Evolutionary conservation across 2,797 vertebrate genomes (phyloP).

Genomic region (Sorex maritimensis): DNA sequence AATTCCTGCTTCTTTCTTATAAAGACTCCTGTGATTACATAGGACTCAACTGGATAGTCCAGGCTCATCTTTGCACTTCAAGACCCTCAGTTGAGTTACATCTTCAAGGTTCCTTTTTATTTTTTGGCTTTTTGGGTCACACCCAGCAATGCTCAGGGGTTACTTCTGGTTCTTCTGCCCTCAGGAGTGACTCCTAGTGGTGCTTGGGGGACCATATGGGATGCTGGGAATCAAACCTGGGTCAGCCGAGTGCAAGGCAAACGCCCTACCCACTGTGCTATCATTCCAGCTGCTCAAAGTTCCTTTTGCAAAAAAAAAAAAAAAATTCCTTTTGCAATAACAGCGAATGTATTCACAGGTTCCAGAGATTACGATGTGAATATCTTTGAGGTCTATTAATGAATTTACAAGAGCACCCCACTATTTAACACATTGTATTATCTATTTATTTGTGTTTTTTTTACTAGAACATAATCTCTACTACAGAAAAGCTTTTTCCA

Average conservation of each 20-base stretch:
- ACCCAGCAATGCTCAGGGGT: too few relatives aligned
- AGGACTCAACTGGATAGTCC: neutral
- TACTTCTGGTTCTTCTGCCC: too few relatives aligned
- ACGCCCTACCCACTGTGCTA: too few relatives aligned
- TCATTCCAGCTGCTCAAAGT: too few relatives aligned
- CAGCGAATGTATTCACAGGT: neutral
- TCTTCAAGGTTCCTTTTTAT: neutral
- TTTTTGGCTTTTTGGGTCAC: too few relatives aligned
- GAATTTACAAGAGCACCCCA: neutral
- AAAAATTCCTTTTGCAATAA: neutral
- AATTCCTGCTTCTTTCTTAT: neutral
- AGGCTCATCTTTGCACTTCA: neutral
- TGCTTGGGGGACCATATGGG: too few relatives aligned
- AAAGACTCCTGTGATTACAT: neutral
- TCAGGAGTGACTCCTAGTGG: too few relatives aligned
- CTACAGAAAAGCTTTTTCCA: neutral
- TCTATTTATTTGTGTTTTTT: neutral
- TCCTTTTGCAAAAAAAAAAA: too few relatives aligned
- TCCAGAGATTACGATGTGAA: neutral
- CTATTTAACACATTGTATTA: neutral
- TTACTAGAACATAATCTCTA: slow-evolving; percentile 13
- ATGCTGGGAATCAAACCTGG: too few relatives aligned
- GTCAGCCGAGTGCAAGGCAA: too few relatives aligned
- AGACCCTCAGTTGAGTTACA: slow-evolving; percentile 15
- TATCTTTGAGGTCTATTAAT: neutral